phyloP scores from a whole-genome alignment of 2,888 invertebrate species.

The Tanypteryx hageni region DNA sequence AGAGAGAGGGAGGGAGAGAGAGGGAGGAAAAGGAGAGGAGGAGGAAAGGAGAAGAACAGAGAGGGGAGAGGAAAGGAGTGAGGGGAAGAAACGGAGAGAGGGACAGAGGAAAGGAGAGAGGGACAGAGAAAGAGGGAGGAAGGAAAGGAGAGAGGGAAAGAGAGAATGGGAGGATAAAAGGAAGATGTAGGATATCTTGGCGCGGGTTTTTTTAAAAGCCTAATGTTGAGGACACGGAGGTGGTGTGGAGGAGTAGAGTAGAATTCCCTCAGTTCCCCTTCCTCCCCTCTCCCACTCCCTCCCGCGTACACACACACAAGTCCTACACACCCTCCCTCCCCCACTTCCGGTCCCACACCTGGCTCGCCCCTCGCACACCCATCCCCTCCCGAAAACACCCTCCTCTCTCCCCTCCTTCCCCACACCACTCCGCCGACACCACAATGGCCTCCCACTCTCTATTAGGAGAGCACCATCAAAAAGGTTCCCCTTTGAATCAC shows the following conservation, averaged over 20 bases:
- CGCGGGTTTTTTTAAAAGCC: not conserved
- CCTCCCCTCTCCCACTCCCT: conserved; percentile 42
- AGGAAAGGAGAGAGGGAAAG: not conserved
- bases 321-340: conserved; percentile 22
- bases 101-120: not conserved
- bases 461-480: conserved; percentile 58
- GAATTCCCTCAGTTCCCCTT: conserved; percentile 66
- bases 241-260: not conserved
- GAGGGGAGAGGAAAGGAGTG: not conserved
- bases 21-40: too few species aligned
- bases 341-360: conserved; percentile 63
- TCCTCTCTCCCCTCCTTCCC: conserved; percentile 19
- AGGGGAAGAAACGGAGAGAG: not conserved
- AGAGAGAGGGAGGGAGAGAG: too few species aligned
- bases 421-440: conserved; percentile 63
- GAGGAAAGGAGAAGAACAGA: too few species aligned
- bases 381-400: not conserved
- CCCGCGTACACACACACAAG: conserved; percentile 65
- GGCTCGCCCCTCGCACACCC: conserved; percentile 29
- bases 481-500: conserved; percentile 32
- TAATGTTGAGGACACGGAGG: not conserved
- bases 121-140: not conserved
- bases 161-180: not conserved
- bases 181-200: not conserved
- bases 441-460: conserved; percentile 60